Base-by-base conservation (phyloP, 1,140 invertebrate genomes). In the Drosophila sturtevanti region DNA sequence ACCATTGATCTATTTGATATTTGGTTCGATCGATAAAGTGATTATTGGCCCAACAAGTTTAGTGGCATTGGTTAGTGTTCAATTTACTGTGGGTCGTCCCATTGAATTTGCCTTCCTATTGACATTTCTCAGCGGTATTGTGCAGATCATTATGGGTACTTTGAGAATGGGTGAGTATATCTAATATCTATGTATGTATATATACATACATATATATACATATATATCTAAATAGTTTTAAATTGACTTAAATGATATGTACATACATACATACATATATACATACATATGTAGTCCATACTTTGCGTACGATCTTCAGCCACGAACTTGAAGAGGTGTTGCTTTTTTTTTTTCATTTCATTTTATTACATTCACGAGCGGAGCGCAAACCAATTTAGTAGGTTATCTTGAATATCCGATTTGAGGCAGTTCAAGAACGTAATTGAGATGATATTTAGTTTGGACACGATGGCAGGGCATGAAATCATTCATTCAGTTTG, bases 1-100 rank as follows among this genome's bases (percentile, higher is more conserved):
- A 92, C 94, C 96, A 64, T 96, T 98, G 81, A 92, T 98, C 11
- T 99, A 99, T 91, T 92, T 96, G 55, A 86, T 98, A 54, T 95
- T 99, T 77, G 98, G 98, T 0, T 97, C 97, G 0, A 95, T 98
- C 22, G 97, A 96, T 92, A 96, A 98, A 93, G 96, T 98, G 10
- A 97, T 97, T 0, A 97, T 98, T 68, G 97, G 97, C 44, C 96
- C 97, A 0, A 97, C 97, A 0, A 97, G 96, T 48, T 93, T 98
- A 11, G 97, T 98, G 65, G 90, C 90, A 0, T 63, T 91, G 35
- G 87, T 92, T 56, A 96, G 96, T 16, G 93, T 95, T 22, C 95
- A 97, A 79, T 96, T 96, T 65, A 96, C 95, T 1, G 93, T 94
- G 65, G 94, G 94, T 3, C 94, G 95, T 78, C 95, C 96, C n/a